phyloP scores from a whole-genome alignment of 2,113 vertebrate species.

The Xyrauchen texanus region DNA sequence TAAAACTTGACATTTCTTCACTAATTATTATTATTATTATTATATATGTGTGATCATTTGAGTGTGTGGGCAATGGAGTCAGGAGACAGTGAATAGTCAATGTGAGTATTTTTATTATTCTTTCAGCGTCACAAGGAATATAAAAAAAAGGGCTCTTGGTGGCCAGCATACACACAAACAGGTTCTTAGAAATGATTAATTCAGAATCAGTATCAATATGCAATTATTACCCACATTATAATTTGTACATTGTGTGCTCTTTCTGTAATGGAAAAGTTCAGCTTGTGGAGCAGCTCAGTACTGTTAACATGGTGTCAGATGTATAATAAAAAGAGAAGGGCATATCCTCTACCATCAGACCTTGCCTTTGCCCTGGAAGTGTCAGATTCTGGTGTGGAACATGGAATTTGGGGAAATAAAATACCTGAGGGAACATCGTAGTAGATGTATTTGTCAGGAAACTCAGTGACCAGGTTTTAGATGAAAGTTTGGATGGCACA shows the following conservation, averaged over 20 bases:
- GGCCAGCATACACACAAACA: too few relatives aligned
- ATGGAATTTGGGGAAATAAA: conserved; percentile 69
- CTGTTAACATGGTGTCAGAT: too few relatives aligned
- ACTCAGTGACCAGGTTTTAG: not conserved
- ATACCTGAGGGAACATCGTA: conserved; percentile 63
- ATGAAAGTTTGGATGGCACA: conserved; percentile 62
- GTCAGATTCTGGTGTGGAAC: conserved; percentile 63
- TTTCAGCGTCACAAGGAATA: too few relatives aligned
- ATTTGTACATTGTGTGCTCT: not conserved
- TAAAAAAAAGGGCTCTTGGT: too few relatives aligned
- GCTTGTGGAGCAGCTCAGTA: not conserved
- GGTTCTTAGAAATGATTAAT: not conserved
- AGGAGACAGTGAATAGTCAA: too few relatives aligned
- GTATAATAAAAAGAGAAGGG: not conserved
- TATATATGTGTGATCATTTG: too few relatives aligned
- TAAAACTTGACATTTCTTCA: too few relatives aligned
- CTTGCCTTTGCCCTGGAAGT: conserved; percentile 23
- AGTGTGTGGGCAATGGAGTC: too few relatives aligned
- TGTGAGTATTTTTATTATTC: too few relatives aligned
- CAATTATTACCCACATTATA: not conserved
- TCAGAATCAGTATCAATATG: not conserved
- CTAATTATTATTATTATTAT: too few relatives aligned
- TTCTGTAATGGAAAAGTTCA: conserved; percentile 23
- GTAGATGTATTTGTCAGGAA: not conserved
- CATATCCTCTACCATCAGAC: conserved; percentile 14